Evolutionary conservation across 1,140 invertebrate genomes (phyloP).

Genomic region (Hyles euphorbiae): DNA sequence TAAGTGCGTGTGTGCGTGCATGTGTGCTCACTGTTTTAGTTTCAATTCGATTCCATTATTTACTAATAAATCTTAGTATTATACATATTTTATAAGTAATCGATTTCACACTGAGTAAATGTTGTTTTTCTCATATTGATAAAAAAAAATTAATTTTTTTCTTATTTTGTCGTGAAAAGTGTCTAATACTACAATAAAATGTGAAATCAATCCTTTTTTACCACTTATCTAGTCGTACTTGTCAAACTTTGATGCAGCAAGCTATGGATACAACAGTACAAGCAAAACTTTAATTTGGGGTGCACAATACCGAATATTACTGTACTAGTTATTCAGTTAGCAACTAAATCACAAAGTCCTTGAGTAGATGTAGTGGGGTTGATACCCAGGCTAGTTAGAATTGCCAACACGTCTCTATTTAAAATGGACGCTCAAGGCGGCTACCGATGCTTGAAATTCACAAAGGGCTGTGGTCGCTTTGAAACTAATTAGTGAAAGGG

Average conservation of each 20-base stretch:
- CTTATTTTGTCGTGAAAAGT: too few species aligned
- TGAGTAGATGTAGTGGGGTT: conserved; percentile 53
- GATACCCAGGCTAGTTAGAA: conserved; percentile 47
- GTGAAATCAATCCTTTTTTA: conserved; percentile 16
- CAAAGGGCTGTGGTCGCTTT: conserved; percentile 67
- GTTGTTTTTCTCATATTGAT: too few species aligned
- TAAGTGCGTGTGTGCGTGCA: too few species aligned
- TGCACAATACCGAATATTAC: conserved; percentile 13
- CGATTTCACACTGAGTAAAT: neutral
- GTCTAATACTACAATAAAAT: neutral
- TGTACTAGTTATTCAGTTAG: conserved; percentile 40
- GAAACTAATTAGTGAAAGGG: conserved; percentile 64
- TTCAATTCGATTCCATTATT: conserved; percentile 7
- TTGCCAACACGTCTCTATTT: conserved; percentile 55
- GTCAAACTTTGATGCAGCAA: conserved; percentile 71
- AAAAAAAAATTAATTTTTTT: too few species aligned
- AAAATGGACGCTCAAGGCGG: conserved; percentile 43
- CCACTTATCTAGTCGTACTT: conserved; percentile 15
- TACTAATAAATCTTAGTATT: neutral
- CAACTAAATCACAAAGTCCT: conserved; percentile 54
- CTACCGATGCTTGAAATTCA: conserved; percentile 65
- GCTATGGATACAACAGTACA: conserved; percentile 65
- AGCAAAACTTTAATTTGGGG: conserved; percentile 16
- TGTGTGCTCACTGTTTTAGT: too few species aligned
- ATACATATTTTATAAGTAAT: too few species aligned